Evolutionary conservation across 1,140 invertebrate species (phyloP).

Genomic region (Zaprionus capensis): DNA sequence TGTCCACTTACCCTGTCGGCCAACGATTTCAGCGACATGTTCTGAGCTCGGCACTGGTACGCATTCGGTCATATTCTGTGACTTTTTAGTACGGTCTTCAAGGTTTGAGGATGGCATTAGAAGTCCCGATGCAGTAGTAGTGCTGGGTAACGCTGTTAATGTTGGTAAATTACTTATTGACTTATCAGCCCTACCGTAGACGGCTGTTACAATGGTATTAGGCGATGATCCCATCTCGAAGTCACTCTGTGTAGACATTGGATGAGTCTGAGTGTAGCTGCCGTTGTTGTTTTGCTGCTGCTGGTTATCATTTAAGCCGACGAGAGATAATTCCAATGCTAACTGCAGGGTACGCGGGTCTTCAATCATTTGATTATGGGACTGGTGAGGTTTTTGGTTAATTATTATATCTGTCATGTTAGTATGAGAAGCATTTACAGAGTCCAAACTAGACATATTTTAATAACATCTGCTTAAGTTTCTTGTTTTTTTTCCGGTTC

Average conservation of each 20-base stretch:
- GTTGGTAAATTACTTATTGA: conserved; percentile 22
- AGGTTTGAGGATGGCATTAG: conserved; percentile 50
- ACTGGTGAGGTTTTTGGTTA: conserved; percentile 39
- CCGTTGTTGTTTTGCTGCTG: conserved; percentile 15
- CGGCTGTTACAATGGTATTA: conserved; percentile 43
- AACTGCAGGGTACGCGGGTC: conserved; percentile 95
- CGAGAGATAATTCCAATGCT: conserved; percentile 95
- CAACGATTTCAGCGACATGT: conserved; percentile 99
- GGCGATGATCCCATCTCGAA: conserved; percentile 54
- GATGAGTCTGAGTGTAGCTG: conserved; percentile 33
- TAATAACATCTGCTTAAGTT: neutral
- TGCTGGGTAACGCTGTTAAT: conserved; percentile 4
- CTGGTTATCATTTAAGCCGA: conserved; percentile 86
- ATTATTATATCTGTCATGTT: conserved; percentile 44
- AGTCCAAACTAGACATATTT: conserved; percentile 19
- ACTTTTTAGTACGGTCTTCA: conserved; percentile 94
- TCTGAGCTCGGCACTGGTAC: conserved; percentile 99
- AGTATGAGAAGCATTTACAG: conserved; percentile 29
- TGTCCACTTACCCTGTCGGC: conserved; percentile 95
- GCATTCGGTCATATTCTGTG: conserved; percentile 99
- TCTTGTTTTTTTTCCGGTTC: neutral
- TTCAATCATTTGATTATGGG: conserved; percentile 85
- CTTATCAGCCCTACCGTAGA: conserved; percentile 45
- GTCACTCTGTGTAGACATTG: conserved; percentile 41
- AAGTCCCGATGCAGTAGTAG: conserved; percentile 33